Conservation (phyloP, 2,113 vertebrate genomes). For the Caretta caretta region DNA sequence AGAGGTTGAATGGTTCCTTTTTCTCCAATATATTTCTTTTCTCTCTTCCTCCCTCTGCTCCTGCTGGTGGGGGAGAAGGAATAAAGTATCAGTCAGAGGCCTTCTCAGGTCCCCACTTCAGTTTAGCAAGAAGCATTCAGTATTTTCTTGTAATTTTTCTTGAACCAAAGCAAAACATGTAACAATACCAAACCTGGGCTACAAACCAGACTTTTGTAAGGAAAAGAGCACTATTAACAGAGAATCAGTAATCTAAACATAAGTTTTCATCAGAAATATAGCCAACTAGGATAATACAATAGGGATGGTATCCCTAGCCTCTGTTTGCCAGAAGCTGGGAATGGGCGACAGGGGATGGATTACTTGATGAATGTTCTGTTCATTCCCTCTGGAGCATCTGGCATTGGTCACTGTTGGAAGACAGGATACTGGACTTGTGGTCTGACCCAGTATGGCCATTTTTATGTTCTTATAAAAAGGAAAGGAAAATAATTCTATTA, state of each 20-base stretch:
- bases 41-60: not conserved
- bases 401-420: too few species aligned
- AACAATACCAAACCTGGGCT: not conserved
- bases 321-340: too few species aligned
- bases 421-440: too few species aligned
- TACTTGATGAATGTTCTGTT: too few species aligned
- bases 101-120: accelerated
- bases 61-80: not conserved
- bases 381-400: too few species aligned
- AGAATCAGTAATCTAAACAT: not conserved
- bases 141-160: not conserved
- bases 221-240: not conserved
- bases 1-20: accelerated
- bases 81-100: accelerated
- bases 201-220: not conserved
- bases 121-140: not conserved
- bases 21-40: not conserved
- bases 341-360: too few species aligned
- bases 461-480: not conserved
- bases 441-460: too few species aligned
- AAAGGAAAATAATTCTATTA: not conserved
- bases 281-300: not conserved
- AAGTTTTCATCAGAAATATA: not conserved
- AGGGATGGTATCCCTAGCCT: too few species aligned
- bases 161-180: not conserved